phyloP scores from a whole-genome alignment of 2,113 vertebrate genomes.

The Martes martes region DNA sequence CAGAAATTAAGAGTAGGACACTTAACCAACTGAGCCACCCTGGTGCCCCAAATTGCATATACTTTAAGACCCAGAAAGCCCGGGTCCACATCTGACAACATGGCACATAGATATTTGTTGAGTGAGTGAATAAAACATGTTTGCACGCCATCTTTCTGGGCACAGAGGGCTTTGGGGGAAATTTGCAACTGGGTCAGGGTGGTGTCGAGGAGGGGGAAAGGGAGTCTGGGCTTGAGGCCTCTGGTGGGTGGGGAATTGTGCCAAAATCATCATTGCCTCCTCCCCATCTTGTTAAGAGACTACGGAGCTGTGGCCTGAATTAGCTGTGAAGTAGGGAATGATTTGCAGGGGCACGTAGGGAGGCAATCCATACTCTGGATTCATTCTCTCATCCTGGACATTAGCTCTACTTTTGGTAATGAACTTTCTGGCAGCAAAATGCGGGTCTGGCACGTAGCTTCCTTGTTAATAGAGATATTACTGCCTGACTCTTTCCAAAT shows the following conservation, averaged over 20 bases:
- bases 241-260: background rate
- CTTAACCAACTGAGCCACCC: background rate
- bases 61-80: background rate
- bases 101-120: background rate
- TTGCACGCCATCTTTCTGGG: background rate
- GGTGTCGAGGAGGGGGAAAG: background rate
- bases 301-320: background rate
- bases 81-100: background rate
- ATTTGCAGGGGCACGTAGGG: background rate
- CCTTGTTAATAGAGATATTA: constrained; percentile 45
- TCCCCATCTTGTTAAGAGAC: background rate
- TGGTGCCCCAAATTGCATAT: background rate
- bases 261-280: background rate
- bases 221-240: background rate
- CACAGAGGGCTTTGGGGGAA: background rate
- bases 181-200: background rate
- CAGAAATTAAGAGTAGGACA: background rate
- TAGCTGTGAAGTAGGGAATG: background rate
- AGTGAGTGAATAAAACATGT: background rate
- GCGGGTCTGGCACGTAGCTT: background rate
- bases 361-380: background rate
- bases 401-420: constrained; percentile 49
- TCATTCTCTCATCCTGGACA: background rate
- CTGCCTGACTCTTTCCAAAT: constrained; percentile 48
- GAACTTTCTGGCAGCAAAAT: constrained; percentile 49